Evolutionary conservation across 2,797 vertebrate genomes (phyloP), one percentile per base, ranked within the genome.

Genomic region (Glyptemys insculpta): DNA sequence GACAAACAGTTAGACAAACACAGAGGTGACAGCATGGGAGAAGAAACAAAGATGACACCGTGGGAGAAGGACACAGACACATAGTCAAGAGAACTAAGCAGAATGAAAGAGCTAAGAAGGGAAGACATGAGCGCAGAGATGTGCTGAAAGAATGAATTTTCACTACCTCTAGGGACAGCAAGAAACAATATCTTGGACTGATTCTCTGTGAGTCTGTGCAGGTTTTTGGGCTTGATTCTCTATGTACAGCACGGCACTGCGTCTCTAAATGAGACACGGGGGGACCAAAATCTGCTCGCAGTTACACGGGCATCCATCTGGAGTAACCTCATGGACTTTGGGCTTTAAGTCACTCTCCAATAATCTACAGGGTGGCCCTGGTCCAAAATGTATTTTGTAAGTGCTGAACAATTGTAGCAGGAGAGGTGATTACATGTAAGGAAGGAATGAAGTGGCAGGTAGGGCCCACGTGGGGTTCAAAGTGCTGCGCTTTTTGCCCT

Each of bases 401-500:
- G 87, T 56, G 87, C 72, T 89, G 81, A 83, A 0, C 62, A 81
- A 57, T 97, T 93, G 89, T 56, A 91, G 18, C 59, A 41, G 89
- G 56, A 86, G 87, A 81, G 88, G 79, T 78, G 93, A 93, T 97
- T 95, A 86, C 79, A 54, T 27, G 12, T 90, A 96, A 92, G 89
- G 78, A 95, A 95, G 78, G 91, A 96, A 93, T 84, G 93, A 94
- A 90, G 78, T 88, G 85, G 68, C 52, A 89, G 92, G 92, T 12
- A 21, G n/a, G n/a, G 37, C 68, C 92, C 90, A 83, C 59, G 52
- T 85, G 88, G 86, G 65, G 81, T 84, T 95, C 91, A 72, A 92
- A 96, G 83, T 88, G 62, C 93, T 96, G 85, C 95, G 89, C 3
- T 6, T 88, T 96, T 97, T 93, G 93, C 86, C 88, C 95, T 93